phyloP scores from a whole-genome alignment of 1,140 invertebrate species.

The Macrocentrus cingulum region DNA sequence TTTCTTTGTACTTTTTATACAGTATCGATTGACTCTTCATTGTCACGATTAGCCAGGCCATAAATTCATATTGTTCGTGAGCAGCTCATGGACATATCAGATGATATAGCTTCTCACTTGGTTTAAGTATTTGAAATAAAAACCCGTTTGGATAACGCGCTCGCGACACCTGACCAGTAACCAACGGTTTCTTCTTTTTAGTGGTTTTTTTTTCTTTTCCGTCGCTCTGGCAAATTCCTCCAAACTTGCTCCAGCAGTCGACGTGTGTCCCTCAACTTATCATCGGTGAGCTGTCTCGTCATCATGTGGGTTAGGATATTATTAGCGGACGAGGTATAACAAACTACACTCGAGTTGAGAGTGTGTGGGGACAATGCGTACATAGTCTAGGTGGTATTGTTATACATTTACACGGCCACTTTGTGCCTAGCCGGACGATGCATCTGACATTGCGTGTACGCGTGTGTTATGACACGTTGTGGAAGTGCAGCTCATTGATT shows the following conservation, averaged over 20 bases:
- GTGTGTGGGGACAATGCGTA: no score
- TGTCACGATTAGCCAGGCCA: neutral
- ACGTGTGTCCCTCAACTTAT: no score
- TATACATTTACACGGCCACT: neutral
- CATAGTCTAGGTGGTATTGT: neutral
- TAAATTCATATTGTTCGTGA: constrained; percentile 1
- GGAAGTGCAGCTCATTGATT: neutral
- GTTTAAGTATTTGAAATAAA: neutral
- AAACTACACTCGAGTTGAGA: no score
- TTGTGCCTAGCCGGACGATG: neutral
- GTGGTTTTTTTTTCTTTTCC: neutral
- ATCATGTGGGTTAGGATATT: no score
- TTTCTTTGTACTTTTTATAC: neutral
- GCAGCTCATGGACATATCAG: neutral
- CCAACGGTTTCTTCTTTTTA: constrained; percentile 1
- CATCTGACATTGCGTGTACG: neutral
- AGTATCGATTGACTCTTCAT: neutral
- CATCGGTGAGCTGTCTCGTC: no score
- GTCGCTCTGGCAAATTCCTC: neutral
- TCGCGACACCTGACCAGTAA: neutral
- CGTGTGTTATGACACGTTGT: neutral
- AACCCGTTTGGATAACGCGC: neutral
- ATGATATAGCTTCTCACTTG: neutral
- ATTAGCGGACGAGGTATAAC: no score
- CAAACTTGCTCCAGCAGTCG: neutral